These are phyloP conservation scores for Oryzias woworae DNA, from an alignment of 2,113 vertebrate species.

Conservation along the genomic window DNA sequence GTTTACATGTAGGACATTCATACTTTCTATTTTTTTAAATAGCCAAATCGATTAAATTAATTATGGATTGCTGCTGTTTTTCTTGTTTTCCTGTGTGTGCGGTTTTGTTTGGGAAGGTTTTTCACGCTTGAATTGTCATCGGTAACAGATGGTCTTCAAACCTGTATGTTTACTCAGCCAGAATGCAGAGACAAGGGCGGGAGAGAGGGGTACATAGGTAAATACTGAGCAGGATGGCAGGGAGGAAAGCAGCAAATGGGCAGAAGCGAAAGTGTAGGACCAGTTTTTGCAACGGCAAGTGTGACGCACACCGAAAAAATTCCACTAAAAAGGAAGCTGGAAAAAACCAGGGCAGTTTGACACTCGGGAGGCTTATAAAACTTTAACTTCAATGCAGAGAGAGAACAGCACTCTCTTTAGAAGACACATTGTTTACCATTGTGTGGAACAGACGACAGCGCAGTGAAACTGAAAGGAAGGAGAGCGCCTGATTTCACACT, in stretches of 20 bases:
- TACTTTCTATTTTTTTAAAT: background rate
- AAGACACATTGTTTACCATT: slow-evolving; percentile 18
- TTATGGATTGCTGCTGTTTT: background rate
- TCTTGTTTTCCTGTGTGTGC: background rate
- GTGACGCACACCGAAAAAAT: slow-evolving; percentile 2
- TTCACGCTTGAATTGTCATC: slow-evolving; percentile 55
- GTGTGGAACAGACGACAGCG: slow-evolving; percentile 18
- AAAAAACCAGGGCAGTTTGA: slow-evolving; percentile 1
- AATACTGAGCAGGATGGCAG: slow-evolving; percentile 37
- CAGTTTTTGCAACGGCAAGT: background rate
- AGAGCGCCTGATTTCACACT: slow-evolving; percentile 20
- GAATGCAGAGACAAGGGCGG: slow-evolving; percentile 50
- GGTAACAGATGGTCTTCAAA: slow-evolving; percentile 70
- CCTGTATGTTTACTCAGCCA: slow-evolving; percentile 66
- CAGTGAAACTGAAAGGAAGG: slow-evolving; percentile 38
- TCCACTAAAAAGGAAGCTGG: slow-evolving; percentile 1
- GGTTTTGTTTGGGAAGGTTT: slow-evolving; percentile 5
- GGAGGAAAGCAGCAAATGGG: slow-evolving; percentile 49
- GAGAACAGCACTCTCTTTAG: background rate
- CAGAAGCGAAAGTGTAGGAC: background rate
- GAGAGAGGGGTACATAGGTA: slow-evolving; percentile 24
- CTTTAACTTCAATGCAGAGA: slow-evolving; percentile 29
- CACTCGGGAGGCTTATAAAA: slow-evolving; percentile 44
- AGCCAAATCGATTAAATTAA: slow-evolving; percentile 1
- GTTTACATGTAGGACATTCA: background rate